These are phyloP conservation scores for Zingel zingel DNA, from an alignment of 2,113 vertebrate genomes.

Conservation along the genomic window DNA sequence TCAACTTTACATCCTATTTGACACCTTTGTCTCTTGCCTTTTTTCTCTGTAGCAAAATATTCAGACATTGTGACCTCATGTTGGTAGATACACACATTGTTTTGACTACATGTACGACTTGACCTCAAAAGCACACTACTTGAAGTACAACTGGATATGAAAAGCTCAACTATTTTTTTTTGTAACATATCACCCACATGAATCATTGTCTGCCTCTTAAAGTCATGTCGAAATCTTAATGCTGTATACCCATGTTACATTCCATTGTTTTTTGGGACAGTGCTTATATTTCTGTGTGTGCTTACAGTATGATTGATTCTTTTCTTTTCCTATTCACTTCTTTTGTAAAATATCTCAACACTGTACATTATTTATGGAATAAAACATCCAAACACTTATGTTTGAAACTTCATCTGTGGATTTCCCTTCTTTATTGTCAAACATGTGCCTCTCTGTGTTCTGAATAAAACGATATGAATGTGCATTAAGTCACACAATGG, in stretches of 20 bases:
- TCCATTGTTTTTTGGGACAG: conserved; percentile 74
- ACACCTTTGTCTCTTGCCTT: conserved; percentile 63
- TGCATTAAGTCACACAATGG: background rate
- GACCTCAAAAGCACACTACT: conserved; percentile 74
- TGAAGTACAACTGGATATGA: conserved; percentile 70
- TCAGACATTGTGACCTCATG: conserved; percentile 73
- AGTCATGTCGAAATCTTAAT: conserved; percentile 71
- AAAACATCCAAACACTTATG: conserved; percentile 83
- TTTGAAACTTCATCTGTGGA: conserved; percentile 83
- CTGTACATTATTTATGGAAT: conserved; percentile 84
- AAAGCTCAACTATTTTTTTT: conserved; percentile 40
- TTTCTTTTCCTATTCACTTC: conserved; percentile 68
- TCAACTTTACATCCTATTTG: conserved; percentile 40
- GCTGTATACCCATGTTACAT: conserved; percentile 77
- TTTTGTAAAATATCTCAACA: conserved; percentile 72
- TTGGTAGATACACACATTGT: conserved; percentile 62
- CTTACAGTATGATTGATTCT: conserved; percentile 59
- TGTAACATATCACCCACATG: conserved; percentile 74
- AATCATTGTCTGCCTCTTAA: conserved; percentile 75
- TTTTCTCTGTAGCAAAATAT: conserved; percentile 76
- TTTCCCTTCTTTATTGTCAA: conserved; percentile 81
- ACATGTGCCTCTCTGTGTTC: conserved; percentile 55
- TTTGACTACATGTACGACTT: conserved; percentile 74
- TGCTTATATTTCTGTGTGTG: conserved; percentile 77
- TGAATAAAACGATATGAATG: conserved; percentile 48